Base-by-base conservation (phyloP, 1,140 invertebrate species). In the Lerema accius region DNA sequence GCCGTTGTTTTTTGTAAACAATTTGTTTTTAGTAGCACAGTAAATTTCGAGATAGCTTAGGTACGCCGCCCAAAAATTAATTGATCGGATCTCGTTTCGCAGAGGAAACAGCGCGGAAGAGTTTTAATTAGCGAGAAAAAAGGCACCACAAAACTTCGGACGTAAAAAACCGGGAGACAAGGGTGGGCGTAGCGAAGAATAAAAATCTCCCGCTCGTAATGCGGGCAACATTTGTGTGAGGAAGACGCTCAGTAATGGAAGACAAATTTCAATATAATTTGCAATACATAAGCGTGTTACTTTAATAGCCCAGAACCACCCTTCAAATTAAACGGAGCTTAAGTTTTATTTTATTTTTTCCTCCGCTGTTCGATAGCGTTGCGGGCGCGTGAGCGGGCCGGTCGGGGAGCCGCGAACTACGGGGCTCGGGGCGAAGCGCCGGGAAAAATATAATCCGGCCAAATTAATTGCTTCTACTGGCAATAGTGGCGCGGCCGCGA, bases 221-320 rank as follows among this genome's bases (percentile, higher is more conserved):
- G 84, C 85, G 86, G 86, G 83, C 80, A 89, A 89, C 88, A 90
- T 90, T 90, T 90, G 88, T 89, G 86, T 89, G 82, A 89, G 84
- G 86, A 88, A 89, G 86, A 84, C 82, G 78, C 83, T 83, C 83
- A 82, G 86, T 89, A 91, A 90, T 89, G 86, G 89, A 88, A 89
- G 86, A 88, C 86, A 92, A 92, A 92, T 91, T 91, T 92, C 91
- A 90, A 92, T 91, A 91, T 91, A 91, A 92, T 92, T 92, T 92
- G 88, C 88, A 91, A 91, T 92, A 92, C 90, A 91, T 92, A 91
- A 90, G 90, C 91, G 91, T 92, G 89, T 91, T 91, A 91, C 89
- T 91, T 92, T 91, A 92, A 92, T 91, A 91, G 91, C 83, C 90
- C 90, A 86, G 90, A 92, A 92, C 91, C 89, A 90, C 89, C 91